A percentile compares a stretch with the other conserved stretches of the same genome.
Evolutionary conservation across 1,140 invertebrate genomes (phyloP).

Genomic region (Drosophila teissieri): DNA sequence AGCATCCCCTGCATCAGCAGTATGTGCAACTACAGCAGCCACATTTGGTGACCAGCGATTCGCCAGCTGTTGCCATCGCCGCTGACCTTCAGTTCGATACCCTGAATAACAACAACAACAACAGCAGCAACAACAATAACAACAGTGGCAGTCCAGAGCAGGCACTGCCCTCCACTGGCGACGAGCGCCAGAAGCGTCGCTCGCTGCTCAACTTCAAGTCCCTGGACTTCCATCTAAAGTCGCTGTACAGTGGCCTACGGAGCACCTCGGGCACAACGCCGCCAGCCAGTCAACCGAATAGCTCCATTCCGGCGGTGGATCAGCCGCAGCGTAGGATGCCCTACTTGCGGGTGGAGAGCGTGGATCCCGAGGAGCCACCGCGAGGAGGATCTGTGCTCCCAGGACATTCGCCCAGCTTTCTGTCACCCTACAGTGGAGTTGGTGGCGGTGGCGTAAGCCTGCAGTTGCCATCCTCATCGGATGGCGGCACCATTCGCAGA

Average conservation of each 20-base stretch:
- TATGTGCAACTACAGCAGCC: slow-evolving; percentile 20
- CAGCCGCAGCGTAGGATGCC: slow-evolving; percentile 50
- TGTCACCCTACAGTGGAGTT: slow-evolving; percentile 57
- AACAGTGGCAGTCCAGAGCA: slow-evolving; percentile 15
- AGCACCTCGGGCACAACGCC: slow-evolving; percentile 9
- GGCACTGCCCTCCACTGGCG: background rate
- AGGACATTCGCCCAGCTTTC: slow-evolving; percentile 54
- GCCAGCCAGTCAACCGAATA: slow-evolving; percentile 12
- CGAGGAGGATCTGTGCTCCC: slow-evolving; percentile 26
- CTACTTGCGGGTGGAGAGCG: slow-evolving; percentile 77
- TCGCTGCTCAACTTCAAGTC: slow-evolving; percentile 82
- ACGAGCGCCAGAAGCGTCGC: slow-evolving; percentile 62
- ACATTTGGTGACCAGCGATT: slow-evolving; percentile 29
- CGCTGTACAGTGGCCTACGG: slow-evolving; percentile 73
- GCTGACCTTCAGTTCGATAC: slow-evolving; percentile 69
- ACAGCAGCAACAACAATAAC: slow-evolving; percentile 57
- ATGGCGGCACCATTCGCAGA: slow-evolving; percentile 60
- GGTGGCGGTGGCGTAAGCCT: slow-evolving; percentile 1
- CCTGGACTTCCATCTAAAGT: slow-evolving; percentile 81
- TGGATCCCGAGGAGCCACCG: slow-evolving; percentile 61
- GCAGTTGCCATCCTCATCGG: slow-evolving; percentile 12
- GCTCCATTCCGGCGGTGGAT: slow-evolving; percentile 13
- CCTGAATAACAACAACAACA: slow-evolving; percentile 63
- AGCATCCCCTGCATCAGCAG: slow-evolving; percentile 4
- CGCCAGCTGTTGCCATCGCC: slow-evolving; percentile 13